Conservation (phyloP, 1,140 invertebrate species). For the Cotesia chilonis region DNA sequence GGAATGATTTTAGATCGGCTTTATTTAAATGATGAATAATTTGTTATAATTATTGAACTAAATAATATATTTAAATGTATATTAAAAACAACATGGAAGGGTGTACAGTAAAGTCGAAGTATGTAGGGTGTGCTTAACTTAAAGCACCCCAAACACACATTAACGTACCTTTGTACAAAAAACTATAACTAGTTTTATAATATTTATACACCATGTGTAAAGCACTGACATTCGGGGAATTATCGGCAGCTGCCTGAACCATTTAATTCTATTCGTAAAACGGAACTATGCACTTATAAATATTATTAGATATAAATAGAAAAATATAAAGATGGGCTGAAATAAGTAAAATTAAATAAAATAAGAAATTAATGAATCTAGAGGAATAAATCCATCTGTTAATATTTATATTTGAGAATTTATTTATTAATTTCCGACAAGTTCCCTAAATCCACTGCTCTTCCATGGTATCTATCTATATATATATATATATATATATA, state of each 20-base stretch:
- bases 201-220: constrained; percentile 50
- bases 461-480: constrained; percentile 51
- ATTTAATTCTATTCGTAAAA: constrained; percentile 5
- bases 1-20: constrained; percentile 41
- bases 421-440: constrained; percentile 31
- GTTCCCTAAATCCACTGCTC: constrained; percentile 53
- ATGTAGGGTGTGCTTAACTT: constrained; percentile 41
- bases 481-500: constrained; percentile 46
- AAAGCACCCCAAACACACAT: constrained; percentile 44
- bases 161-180: constrained; percentile 56
- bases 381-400: neutral
- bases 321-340: neutral
- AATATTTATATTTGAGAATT: constrained; percentile 21
- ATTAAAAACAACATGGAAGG: constrained; percentile 51
- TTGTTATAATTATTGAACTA: constrained; percentile 41
- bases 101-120: constrained; percentile 52
- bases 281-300: constrained; percentile 11
- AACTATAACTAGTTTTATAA: constrained; percentile 57
- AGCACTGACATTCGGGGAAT: constrained; percentile 48
- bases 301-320: constrained; percentile 3
- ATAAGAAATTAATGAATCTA: neutral
- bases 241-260: constrained; percentile 16
- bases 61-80: constrained; percentile 51
- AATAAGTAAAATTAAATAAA: neutral
- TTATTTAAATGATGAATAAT: constrained; percentile 40